phyloP scores from a whole-genome alignment of 2,888 invertebrate genomes.

The Podabrus alpinus region DNA sequence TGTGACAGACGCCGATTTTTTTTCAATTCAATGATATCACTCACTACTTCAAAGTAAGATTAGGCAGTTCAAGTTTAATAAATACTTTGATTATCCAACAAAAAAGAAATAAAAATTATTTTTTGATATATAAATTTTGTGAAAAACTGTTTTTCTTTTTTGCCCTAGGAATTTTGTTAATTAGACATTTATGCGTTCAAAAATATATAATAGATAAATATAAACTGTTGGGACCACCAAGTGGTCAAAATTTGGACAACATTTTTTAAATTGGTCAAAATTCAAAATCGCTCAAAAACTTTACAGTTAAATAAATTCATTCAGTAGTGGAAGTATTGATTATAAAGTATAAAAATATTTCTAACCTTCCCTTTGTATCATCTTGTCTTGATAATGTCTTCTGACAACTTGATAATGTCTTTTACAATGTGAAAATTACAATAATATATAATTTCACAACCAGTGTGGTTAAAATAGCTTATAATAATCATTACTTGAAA shows the following conservation, averaged over 20 bases:
- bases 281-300: not conserved
- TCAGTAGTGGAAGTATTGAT: not conserved
- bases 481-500: slow-evolving; percentile 15
- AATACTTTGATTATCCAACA: slow-evolving; percentile 3
- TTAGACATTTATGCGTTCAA: not conserved
- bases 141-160: too few species aligned
- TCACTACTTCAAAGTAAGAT: slow-evolving; percentile 17
- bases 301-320: not conserved
- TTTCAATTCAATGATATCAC: slow-evolving; percentile 11
- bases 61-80: slow-evolving; percentile 8
- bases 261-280: not conserved
- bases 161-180: too few species aligned
- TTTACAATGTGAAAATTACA: slow-evolving; percentile 11
- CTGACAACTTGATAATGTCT: slow-evolving; percentile 8
- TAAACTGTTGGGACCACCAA: not conserved
- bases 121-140: not conserved
- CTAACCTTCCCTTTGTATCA: slow-evolving; percentile 6
- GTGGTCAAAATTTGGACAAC: not conserved
- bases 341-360: not conserved
- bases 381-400: slow-evolving; percentile 12
- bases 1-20: slow-evolving; percentile 19
- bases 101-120: not conserved
- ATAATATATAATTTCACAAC: slow-evolving; percentile 10
- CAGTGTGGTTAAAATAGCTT: slow-evolving; percentile 15
- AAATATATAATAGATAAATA: too few species aligned